Conservation (phyloP, 2,888 invertebrate species). For the Pseudeuparius sepicola region DNA sequence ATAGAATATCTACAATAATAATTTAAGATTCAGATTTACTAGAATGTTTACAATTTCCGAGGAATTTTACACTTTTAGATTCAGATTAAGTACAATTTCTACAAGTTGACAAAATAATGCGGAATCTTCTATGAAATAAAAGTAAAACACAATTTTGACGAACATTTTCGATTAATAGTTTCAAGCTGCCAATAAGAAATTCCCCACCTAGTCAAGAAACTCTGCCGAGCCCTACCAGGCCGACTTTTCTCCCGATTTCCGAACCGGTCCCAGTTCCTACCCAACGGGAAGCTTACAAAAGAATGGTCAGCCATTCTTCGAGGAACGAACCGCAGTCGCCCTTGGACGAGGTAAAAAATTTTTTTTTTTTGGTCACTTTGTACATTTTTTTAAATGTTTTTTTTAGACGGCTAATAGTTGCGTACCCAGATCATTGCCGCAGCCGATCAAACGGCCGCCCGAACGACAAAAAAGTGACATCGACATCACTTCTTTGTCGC, state of each 20-base stretch:
- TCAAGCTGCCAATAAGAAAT: constrained; percentile 21
- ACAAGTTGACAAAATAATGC: too few species aligned
- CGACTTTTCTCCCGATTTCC: constrained; percentile 58
- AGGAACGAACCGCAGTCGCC: constrained; percentile 21
- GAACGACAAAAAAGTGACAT: constrained; percentile 66
- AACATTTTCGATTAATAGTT: too few species aligned
- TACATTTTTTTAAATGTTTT: constrained; percentile 4
- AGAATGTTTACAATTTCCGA: too few species aligned
- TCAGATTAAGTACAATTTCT: too few species aligned
- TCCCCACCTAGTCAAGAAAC: constrained; percentile 18
- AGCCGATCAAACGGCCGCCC: constrained; percentile 70
- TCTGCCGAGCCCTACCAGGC: constrained; percentile 50
- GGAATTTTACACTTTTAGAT: too few species aligned
- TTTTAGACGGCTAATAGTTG: constrained; percentile 24
- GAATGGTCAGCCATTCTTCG: constrained; percentile 34
- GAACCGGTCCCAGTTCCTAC: constrained; percentile 71
- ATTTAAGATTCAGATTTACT: too few species aligned
- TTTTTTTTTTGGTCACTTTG: constrained; percentile 6
- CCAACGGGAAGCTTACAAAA: constrained; percentile 45
- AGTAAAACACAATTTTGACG: too few species aligned
- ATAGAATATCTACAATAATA: too few species aligned
- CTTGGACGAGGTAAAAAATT: constrained; percentile 11
- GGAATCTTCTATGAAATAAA: too few species aligned
- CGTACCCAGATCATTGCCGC: constrained; percentile 77
- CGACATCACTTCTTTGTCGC: constrained; percentile 85